Evolutionary conservation across 1,140 invertebrate species (phyloP), one percentile per base, ranked within the genome.

Genomic region (Drosophila carrolli): DNA sequence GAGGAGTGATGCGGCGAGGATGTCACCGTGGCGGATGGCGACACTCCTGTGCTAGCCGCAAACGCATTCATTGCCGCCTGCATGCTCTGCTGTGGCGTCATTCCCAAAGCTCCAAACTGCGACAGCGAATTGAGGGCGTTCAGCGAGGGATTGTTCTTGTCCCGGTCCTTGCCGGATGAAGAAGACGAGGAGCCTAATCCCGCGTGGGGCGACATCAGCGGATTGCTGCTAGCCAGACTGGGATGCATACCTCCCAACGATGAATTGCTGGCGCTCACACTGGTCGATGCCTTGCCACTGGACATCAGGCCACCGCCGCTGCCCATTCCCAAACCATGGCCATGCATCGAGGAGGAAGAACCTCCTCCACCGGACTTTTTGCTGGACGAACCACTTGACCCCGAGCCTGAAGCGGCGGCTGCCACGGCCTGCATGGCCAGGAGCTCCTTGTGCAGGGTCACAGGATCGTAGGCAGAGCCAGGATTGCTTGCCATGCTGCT

Each of bases 61-160:
- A 92, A 92, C 0, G 91, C 91, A 75, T 92, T 92, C 91, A 92
- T 92, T 0, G 91, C 91, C 53, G 91, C 91, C 74, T 92, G 91
- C 80, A 92, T 86, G 72, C 91, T 91, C 60, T 92, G 91, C 51
- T 91, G 91, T 0, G 91, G 91, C 53, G 78, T 91, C 84, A 92
- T 86, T 9, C 91, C 90, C 8, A 92, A n/a, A 2, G 84, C 82
- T 23, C 91, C 90, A 11, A 92, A 91, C 53, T 92, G 91, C 0
- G 90, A 90, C 27, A 92, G 46, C 41, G 91, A 92, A 46, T 91
- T 92, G 10, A 92, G 78, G 1, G 91, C 91, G 68, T 92, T 92
- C 9, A 92, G 47, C 14, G 91, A 92, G 6, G 91, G 89, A 74
- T 92, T 92, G 43, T 91, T 92, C 48, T 91, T 92, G 44, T 91